Evolutionary conservation across 2,797 vertebrate genomes (phyloP).

Genomic region (Karalla daura): DNA sequence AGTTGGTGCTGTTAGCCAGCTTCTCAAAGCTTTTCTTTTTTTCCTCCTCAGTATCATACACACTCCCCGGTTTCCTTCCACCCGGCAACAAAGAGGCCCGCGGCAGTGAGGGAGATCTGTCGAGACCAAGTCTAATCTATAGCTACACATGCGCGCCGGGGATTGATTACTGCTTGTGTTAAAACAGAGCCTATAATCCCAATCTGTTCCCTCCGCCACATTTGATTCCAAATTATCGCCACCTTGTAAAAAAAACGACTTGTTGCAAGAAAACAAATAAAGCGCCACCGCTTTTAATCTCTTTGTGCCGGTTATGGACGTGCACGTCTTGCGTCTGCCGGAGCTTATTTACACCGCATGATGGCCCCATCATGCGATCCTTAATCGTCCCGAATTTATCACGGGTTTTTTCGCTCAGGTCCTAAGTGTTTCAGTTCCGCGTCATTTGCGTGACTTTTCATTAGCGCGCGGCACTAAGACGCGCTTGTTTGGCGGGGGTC

Average conservation of each 20-base stretch:
- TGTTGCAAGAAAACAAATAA: constrained; percentile 6
- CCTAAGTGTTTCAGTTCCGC: constrained; percentile 53
- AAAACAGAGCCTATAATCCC: neutral
- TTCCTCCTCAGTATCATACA: constrained; percentile 18
- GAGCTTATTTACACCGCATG: constrained; percentile 28
- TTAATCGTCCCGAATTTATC: constrained; percentile 48
- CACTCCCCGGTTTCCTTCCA: constrained; percentile 24
- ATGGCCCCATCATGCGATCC: constrained; percentile 21
- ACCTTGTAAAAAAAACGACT: constrained; percentile 13
- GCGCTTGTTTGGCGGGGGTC: constrained; percentile 13
- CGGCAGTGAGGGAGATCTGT: constrained; percentile 23
- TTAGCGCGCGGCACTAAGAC: constrained; percentile 41
- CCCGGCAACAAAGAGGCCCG: constrained; percentile 6
- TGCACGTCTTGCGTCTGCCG: neutral
- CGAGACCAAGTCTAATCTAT: constrained; percentile 30
- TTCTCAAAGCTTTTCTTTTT: too few relatives aligned
- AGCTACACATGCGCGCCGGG: constrained; percentile 1
- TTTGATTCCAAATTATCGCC: constrained; percentile 28
- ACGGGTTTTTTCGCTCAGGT: constrained; percentile 37
- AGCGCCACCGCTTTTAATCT: constrained; percentile 4
- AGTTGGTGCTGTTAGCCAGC: constrained; percentile 21
- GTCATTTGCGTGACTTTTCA: constrained; percentile 50
- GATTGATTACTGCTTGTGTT: neutral
- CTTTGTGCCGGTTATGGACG: neutral
- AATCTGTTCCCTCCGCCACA: neutral